phyloP scores from a whole-genome alignment of 1,140 invertebrate genomes.

The Drosophila guanche region DNA sequence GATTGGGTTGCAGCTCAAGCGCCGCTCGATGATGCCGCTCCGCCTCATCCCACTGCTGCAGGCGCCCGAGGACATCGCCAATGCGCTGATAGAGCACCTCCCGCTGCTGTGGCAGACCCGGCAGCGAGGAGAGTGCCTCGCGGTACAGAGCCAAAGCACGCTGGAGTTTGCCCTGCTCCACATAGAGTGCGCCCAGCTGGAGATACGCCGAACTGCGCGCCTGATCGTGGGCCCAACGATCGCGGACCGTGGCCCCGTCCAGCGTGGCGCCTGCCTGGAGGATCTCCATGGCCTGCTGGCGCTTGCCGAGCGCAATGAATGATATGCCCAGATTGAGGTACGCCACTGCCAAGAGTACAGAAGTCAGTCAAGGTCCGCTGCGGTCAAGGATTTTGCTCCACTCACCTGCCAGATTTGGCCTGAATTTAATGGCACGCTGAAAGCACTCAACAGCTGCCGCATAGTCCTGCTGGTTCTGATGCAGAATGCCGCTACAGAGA shows the following conservation, averaged over 20 bases:
- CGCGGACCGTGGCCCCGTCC: constrained; percentile 94
- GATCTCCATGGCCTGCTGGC: constrained; percentile 92
- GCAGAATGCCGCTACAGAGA: constrained; percentile 94
- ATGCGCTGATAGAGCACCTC: constrained; percentile 83
- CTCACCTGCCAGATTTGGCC: constrained; percentile 97
- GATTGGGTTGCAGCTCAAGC: constrained; percentile 91
- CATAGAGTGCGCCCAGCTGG: constrained; percentile 94
- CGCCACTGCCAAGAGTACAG: constrained; percentile 88
- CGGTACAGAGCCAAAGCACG: constrained; percentile 95
- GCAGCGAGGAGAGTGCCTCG: constrained; percentile 92
- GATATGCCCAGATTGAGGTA: constrained; percentile 97
- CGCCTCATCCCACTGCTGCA: constrained; percentile 91
- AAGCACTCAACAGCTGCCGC: constrained; percentile 96
- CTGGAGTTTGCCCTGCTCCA: constrained; percentile 92
- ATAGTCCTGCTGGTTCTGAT: constrained; percentile 94
- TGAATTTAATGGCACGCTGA: constrained; percentile 95
- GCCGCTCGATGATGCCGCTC: constrained; percentile 93
- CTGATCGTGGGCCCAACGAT: constrained; percentile 94
- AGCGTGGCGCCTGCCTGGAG: constrained; percentile 92
- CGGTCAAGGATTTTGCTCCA: constrained; percentile 63
- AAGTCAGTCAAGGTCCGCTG: not conserved
- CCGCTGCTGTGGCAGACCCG: constrained; percentile 92
- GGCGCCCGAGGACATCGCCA: constrained; percentile 92
- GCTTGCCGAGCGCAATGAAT: constrained; percentile 91
- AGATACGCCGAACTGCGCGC: constrained; percentile 95